Conservation (phyloP, 2,888 invertebrate genomes). For the Boloria selene region DNA sequence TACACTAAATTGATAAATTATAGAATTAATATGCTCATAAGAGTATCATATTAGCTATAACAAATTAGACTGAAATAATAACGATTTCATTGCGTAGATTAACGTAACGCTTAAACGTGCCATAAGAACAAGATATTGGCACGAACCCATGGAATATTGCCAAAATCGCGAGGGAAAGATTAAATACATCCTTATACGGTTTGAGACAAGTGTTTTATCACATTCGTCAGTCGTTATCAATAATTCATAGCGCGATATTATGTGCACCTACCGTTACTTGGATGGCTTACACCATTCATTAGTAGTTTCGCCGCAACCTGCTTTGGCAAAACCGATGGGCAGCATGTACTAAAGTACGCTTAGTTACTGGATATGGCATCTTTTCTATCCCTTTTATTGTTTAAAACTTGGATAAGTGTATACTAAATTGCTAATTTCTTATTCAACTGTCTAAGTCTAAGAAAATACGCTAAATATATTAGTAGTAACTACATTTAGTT, state of each 20-base stretch:
- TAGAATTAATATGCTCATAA: no score
- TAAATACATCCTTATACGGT: constrained; percentile 63
- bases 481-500: no score
- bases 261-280: constrained; percentile 79
- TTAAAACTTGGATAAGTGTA: background rate
- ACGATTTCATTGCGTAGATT: constrained; percentile 25
- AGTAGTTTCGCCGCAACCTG: constrained; percentile 74
- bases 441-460: no score
- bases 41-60: constrained; percentile 14
- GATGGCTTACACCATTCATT: constrained; percentile 78
- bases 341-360: constrained; percentile 62
- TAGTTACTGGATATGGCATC: constrained; percentile 45
- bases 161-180: constrained; percentile 56
- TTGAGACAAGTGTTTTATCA: constrained; percentile 76
- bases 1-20: no score
- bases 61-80: constrained; percentile 15
- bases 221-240: constrained; percentile 74
- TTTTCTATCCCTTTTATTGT: background rate
- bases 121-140: constrained; percentile 40
- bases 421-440: no score
- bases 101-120: constrained; percentile 32
- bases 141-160: constrained; percentile 47
- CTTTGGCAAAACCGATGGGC: constrained; percentile 82
- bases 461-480: no score
- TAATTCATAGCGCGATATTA: constrained; percentile 77